Base-by-base conservation (phyloP, 2,797 vertebrate species). In the Iguana delicatissima region DNA sequence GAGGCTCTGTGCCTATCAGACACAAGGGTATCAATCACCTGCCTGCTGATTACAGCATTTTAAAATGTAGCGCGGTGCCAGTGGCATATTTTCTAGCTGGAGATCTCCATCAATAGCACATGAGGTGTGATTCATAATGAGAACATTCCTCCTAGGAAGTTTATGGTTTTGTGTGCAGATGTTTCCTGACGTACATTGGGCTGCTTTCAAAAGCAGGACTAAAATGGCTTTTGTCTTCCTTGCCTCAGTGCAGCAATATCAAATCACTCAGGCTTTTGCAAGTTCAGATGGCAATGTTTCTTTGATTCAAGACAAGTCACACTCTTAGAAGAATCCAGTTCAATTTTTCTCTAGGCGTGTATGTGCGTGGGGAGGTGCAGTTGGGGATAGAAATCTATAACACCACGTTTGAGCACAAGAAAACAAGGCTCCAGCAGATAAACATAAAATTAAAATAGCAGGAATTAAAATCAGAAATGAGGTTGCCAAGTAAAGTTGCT, bases 1-100 rank as follows among this genome's bases (percentile, higher is more conserved):
- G 4, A 80, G 77, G 46, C 46, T 16, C 22, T 26, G 46, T 50
- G n/a, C 4, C 50, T 42, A 57, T 55, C 38, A 20, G 16, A 16
- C 9, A 57, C 5, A 81, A 82, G 16, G n/a, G 26, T 82, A 72
- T n/a, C 24, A 57, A 88, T 88, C 87, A 88, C 22, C 9, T 57
- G 22, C 42, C 50, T 42, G 9, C 64, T 82, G 80, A 89, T 82
- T 89, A 74, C 35, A 73, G 52, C 64, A 59, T 82, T 82, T 38
- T 57, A 22, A 89, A 73, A 74, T 6, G 52, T 20, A 82, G n/a
- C 6, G 10, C 46, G 38, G 16, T n/a, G 38, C 42, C 64, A 32
- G 9, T 9, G 6, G 59, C 20, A 38, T 62, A 35, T 80, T 55
- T 87, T 87, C 20, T 38, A 35, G 20, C 16, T 24, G 67, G 14